Percentiles rank a stretch among this genome's conserved stretches.
Conservation (phyloP, 1,140 invertebrate species). For the Hylyphantes graminicola region DNA sequence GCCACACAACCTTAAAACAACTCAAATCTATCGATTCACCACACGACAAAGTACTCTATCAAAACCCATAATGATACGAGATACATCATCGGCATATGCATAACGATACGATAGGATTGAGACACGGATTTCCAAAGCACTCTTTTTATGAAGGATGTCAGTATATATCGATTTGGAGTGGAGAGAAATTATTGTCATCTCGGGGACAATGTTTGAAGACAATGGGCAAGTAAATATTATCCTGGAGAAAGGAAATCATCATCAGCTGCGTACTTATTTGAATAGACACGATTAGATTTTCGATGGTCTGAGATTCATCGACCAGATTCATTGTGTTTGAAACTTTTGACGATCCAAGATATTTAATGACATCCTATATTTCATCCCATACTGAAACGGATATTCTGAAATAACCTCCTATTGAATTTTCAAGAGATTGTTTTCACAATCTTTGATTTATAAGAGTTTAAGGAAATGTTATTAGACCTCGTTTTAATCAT, state of each 20-base stretch:
- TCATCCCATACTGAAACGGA: too few species aligned
- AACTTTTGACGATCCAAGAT: too few species aligned
- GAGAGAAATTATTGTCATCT: not conserved
- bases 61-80: not conserved
- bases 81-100: slow-evolving; percentile 1
- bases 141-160: slow-evolving; percentile 4
- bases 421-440: too few species aligned
- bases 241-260: slow-evolving; percentile 9
- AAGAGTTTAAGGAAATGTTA: too few species aligned
- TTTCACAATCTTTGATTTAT: too few species aligned
- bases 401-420: too few species aligned
- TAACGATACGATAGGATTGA: not conserved
- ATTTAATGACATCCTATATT: too few species aligned
- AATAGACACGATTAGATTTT: too few species aligned
- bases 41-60: not conserved
- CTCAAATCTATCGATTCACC: not conserved
- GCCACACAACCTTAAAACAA: not conserved
- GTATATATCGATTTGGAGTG: not conserved
- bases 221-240: slow-evolving; percentile 16
- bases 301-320: too few species aligned
- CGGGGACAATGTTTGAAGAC: slow-evolving; percentile 1
- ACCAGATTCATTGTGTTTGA: too few species aligned
- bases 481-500: too few species aligned
- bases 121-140: not conserved
- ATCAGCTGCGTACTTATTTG: not conserved